Conservation (phyloP, 1,140 invertebrate genomes). For the Drosophila mauritiana region DNA sequence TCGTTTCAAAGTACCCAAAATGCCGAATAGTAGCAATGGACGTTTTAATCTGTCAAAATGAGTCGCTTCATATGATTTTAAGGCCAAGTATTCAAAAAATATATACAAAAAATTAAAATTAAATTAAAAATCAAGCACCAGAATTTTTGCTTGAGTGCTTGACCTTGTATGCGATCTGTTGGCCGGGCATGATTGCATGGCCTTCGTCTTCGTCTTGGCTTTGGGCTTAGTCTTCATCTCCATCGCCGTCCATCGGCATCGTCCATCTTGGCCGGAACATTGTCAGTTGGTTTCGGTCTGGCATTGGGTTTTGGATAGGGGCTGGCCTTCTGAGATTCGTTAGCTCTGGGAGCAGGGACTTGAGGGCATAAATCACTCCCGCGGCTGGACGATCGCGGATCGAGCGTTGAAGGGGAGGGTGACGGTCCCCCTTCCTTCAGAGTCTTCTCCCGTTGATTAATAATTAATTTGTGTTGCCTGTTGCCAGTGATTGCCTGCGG, state of each 20-base stretch:
- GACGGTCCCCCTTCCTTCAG: constrained; percentile 34
- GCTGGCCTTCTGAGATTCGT: constrained; percentile 69
- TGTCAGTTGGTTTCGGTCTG: constrained; percentile 46
- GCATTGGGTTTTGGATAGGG: constrained; percentile 16
- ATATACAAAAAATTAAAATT: too few species aligned
- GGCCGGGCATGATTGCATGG: constrained; percentile 64
- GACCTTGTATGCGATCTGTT: constrained; percentile 29
- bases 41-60: too few species aligned
- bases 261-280: constrained; percentile 74
- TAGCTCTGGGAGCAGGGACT: constrained; percentile 69
- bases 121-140: background rate
- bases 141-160: constrained; percentile 21
- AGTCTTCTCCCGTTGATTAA: constrained; percentile 67
- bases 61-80: too few species aligned
- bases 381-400: constrained; percentile 47
- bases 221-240: constrained; percentile 20
- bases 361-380: constrained; percentile 74
- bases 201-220: constrained; percentile 37
- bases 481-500: constrained; percentile 55
- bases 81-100: too few species aligned
- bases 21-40: too few species aligned
- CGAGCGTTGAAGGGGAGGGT: constrained; percentile 6
- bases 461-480: constrained; percentile 82
- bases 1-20: too few species aligned
- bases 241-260: constrained; percentile 49